Evolutionary conservation across 2,888 invertebrate genomes (phyloP), one percentile per base, ranked within the genome.

Genomic region (Lasioglossum lativentre): DNA sequence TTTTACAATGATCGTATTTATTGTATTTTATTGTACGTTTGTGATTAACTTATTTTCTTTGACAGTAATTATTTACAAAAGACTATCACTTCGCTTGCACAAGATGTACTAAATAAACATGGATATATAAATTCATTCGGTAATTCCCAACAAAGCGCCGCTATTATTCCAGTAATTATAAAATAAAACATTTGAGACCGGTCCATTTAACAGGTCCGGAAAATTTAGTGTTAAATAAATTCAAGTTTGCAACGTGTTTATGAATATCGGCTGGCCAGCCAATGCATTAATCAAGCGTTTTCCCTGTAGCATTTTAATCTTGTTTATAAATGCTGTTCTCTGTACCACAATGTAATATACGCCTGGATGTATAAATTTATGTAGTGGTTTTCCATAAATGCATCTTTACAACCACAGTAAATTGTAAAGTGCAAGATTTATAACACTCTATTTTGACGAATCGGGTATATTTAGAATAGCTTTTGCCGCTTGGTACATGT

Each of bases 231-330:
- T n/a, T 56, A n/a, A n/a, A 63, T 63, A 63, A 38, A 19, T 68
- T 38, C 38, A n/a, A 42, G 12, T 40, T 70, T 23, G n/a, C 10
- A 27, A 14, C 23, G 5, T 38, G 40, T 40, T 38, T 42, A 40
- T 40, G n/a, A 70, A 14, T 70, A 63, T 70, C 16, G 70, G 70
- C 12, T 38, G 40, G 23, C 40, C 40, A 4, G 14, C 38, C 68
- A 19, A 68, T 16, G 70, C 70, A 38, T 70, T n/a, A 40, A 70
- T 40, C n/a, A 40, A 70, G 5, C 38, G 40, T 70, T n/a, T 34
- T 34, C 74, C 75, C 56, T 56, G 56, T 12, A n/a, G 56, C 16
- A 16, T 63, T 63, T 63, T 63, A 63, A 63, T 63, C 63, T 63
- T 63, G 63, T 63, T 63, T 63, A 30, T 8, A 30, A 63, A 63